Evolutionary conservation across 2,797 vertebrate genomes (phyloP).

Genomic region (Sus cebifrons): DNA sequence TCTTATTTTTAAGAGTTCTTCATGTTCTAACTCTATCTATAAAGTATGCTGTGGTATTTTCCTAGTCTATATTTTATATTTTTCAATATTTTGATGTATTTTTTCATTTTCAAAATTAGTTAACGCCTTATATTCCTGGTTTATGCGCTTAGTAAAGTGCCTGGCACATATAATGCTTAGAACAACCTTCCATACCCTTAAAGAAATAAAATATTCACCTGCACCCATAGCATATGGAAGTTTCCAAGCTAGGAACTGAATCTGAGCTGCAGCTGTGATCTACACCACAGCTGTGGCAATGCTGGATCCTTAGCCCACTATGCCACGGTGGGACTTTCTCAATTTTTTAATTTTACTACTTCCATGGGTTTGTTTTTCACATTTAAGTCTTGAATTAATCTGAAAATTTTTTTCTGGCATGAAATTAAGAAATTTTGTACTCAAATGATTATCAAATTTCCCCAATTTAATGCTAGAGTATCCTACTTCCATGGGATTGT

Average conservation of each 20-base stretch:
- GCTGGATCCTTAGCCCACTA: no score
- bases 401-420: constrained; percentile 4
- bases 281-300: no score
- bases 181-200: not conserved
- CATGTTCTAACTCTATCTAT: not conserved
- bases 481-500: not conserved
- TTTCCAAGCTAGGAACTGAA: no score
- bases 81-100: not conserved
- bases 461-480: not conserved
- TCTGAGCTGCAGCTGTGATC: no score
- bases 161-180: not conserved
- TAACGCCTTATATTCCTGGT: not conserved
- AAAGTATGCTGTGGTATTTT: constrained; percentile 9
- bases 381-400: constrained; percentile 18
- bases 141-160: not conserved
- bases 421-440: not conserved
- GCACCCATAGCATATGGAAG: no score
- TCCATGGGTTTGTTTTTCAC: not conserved
- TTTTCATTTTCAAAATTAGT: constrained; percentile 24
- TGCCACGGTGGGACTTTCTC: no score
- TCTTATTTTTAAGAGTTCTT: constrained; percentile 15
- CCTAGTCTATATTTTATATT: not conserved
- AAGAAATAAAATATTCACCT: constrained; percentile 7
- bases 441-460: constrained; percentile 1
- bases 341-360: not conserved